These are phyloP conservation scores for Hyphantria cunea DNA, from an alignment of 1,140 invertebrate genomes.

Conservation along the genomic window DNA sequence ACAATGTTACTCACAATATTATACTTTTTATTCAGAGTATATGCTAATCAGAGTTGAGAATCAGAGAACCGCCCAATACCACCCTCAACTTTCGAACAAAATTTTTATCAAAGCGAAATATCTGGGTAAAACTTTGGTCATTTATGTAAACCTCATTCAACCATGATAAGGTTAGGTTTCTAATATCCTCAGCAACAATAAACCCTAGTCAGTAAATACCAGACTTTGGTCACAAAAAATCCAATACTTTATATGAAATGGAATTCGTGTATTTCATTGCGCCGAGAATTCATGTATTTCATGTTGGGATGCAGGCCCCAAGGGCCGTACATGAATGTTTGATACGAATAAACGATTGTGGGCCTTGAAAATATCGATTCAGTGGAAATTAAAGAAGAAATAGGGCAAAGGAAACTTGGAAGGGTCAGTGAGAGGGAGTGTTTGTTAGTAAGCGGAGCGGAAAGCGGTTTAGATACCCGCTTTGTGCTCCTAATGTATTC, in stretches of 20 bases:
- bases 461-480: not conserved
- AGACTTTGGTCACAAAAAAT: not conserved
- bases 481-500: too few species aligned
- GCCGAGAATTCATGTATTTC: not conserved
- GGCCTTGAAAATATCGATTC: constrained; percentile 58
- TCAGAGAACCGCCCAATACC: too few species aligned
- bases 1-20: too few species aligned
- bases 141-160: too few species aligned
- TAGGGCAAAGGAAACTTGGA: constrained; percentile 45
- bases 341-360: constrained; percentile 45
- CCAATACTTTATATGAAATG: not conserved
- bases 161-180: not conserved
- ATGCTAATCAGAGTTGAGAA: too few species aligned
- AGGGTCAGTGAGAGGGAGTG: constrained; percentile 38
- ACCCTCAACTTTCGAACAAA: too few species aligned
- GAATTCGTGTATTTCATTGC: constrained; percentile 7
- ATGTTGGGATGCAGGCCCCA: constrained; percentile 7
- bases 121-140: too few species aligned
- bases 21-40: too few species aligned
- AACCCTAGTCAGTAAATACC: not conserved
- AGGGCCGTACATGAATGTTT: constrained; percentile 40
- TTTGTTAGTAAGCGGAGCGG: constrained; percentile 24
- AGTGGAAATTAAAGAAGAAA: constrained; percentile 57
- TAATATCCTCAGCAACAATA: not conserved
- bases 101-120: too few species aligned